Evolutionary conservation across 53 echinoderm and acorn worm genomes (phyloP).

Genomic region (Echinarachnius parma): DNA sequence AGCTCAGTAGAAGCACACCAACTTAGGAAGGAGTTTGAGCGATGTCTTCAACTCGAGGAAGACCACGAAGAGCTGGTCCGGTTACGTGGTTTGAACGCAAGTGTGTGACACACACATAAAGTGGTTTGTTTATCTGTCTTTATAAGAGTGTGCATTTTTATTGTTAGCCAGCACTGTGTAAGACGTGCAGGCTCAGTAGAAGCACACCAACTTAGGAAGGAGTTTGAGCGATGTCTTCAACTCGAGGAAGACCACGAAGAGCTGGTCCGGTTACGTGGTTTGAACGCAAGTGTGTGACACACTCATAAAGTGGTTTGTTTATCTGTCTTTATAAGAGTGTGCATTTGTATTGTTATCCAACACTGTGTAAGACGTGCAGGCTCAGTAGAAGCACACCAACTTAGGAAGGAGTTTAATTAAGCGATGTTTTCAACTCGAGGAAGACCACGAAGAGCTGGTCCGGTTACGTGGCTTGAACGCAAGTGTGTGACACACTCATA

Average conservation of each 20-base stretch:
- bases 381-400: no score
- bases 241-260: slow-evolving; percentile 36
- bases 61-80: slow-evolving; percentile 26
- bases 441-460: no score
- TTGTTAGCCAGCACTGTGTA: no score
- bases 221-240: slow-evolving; percentile 36
- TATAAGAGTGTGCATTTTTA: no score
- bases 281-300: slow-evolving; percentile 29
- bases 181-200: slow-evolving; percentile 26
- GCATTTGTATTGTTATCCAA: no score
- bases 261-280: slow-evolving; percentile 21
- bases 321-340: no score
- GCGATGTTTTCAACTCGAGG: no score
- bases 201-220: slow-evolving; percentile 29
- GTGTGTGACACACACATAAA: slow-evolving; percentile 7
- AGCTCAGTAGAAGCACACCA: slow-evolving; percentile 44
- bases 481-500: no score
- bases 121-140: no score
- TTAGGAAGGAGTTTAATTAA: no score
- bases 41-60: slow-evolving; percentile 30
- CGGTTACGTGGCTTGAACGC: no score
- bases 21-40: slow-evolving; percentile 36
- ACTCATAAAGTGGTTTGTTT: not conserved
- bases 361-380: no score
- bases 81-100: slow-evolving; percentile 28